Conservation (phyloP, 2,113 vertebrate species). For the Anser brachyrhynchus region DNA sequence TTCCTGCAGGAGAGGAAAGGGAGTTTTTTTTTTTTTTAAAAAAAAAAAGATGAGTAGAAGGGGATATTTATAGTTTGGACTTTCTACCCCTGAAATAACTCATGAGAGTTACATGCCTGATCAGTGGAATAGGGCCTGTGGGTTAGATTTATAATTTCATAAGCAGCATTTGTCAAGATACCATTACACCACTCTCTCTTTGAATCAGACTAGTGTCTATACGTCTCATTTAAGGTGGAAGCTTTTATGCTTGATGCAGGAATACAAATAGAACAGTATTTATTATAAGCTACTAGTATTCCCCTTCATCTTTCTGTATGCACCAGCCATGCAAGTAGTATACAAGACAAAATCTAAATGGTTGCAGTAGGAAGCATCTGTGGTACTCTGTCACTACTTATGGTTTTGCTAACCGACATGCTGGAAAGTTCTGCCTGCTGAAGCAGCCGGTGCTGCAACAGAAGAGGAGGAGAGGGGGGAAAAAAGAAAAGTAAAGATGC, state of each 20-base stretch:
- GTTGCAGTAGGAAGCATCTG: constrained; percentile 15
- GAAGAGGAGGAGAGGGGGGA: too few species aligned
- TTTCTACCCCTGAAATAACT: background rate
- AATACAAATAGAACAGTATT: background rate
- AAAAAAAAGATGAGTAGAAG: background rate
- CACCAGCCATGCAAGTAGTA: background rate
- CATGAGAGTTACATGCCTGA: background rate
- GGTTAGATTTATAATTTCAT: background rate
- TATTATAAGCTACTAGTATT: background rate
- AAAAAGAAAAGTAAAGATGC: background rate
- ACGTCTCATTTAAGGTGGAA: background rate
- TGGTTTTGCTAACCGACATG: background rate
- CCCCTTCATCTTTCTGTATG: background rate
- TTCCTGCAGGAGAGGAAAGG: background rate
- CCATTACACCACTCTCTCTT: background rate
- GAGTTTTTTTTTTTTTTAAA: background rate
- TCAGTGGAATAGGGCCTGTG: background rate
- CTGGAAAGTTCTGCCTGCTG: background rate
- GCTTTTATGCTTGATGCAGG: background rate
- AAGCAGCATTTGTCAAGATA: background rate
- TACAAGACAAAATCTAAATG: background rate
- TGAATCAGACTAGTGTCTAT: background rate
- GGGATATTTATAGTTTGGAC: background rate
- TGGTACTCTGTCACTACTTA: background rate
- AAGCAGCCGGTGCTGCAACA: background rate